Evolutionary conservation across 1,140 invertebrate genomes (phyloP), one percentile per base, ranked within the genome.

Genomic region (Neodiprion lecontei): DNA sequence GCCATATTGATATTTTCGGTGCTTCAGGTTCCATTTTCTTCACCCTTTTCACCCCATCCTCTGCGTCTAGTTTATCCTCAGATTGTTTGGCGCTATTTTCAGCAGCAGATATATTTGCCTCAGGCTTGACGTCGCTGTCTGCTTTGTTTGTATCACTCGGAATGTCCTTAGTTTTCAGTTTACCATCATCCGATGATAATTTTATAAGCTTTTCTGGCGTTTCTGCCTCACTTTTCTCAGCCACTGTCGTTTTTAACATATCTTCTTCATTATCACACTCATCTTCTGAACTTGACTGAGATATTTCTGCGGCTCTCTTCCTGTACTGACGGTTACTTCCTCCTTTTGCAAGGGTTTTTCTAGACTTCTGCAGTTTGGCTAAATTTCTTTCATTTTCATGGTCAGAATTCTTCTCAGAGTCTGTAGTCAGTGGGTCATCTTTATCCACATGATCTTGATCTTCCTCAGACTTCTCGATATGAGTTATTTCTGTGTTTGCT

Each of bases 1-100:
- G 92, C 94, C 94, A 96, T 79, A 96, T 94, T 77, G 93, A 90
- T 69, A 92, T 87, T 84, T 93, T 94, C 66, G 84, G 82, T 69
- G 80, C 77, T 76, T 85, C 83, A 65, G 72, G 53, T 77, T 10
- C 77, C 77, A 78, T 74, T 68, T 67, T 47, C 65, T 76, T 80
- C 47, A 72, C 74, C 74, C 82, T 79, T 75, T 80, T 47, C 69
- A 70, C 61, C 72, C 65, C 69, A 47, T 47, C 69, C 76, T 70
- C 69, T 69, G 76, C 69, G 48, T 76, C 74, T 53, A 49, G n/a
- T 2, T 74, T n/a, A 0, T 70, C 72, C 9, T 49, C 28, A 70
- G 68, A 69, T 9, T 71, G 50, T 74, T 80, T 82, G 23, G 77
- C 79, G 28, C 73, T 72, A n/a, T 79, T 78, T 14, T 88, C 82